These are phyloP conservation scores for Latrodectus hesperus DNA, from an alignment of 2,888 invertebrate species.

Conservation along the genomic window DNA sequence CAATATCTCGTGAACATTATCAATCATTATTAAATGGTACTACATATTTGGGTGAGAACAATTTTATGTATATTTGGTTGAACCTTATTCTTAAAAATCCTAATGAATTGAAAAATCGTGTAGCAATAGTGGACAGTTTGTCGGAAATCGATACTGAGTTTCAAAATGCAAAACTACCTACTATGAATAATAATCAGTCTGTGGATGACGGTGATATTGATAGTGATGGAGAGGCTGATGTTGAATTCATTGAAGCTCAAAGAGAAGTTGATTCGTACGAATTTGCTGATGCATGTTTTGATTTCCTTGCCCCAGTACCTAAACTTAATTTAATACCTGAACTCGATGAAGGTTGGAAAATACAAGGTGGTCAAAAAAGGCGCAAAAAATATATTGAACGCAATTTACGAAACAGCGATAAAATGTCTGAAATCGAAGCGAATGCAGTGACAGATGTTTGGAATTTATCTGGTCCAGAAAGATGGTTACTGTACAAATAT, in stretches of 20 bases:
- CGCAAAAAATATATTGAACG: conserved; percentile 6
- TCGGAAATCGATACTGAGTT: background rate
- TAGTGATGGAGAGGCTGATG: conserved; percentile 47
- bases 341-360: background rate
- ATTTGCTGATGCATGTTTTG: conserved; percentile 29
- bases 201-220: background rate
- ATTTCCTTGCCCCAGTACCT: background rate
- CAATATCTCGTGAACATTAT: background rate
- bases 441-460: conserved; percentile 29
- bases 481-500: conserved; percentile 60
- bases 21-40: background rate
- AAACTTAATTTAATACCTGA: background rate
- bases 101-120: background rate
- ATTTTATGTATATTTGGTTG: background rate
- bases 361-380: conserved; percentile 24
- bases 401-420: conserved; percentile 4
- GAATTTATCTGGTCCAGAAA: background rate
- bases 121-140: background rate
- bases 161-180: background rate
- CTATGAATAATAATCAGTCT: background rate
- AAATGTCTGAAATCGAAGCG: conserved; percentile 30
- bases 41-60: background rate
- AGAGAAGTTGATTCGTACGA: conserved; percentile 46
- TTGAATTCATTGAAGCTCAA: conserved; percentile 56
- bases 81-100: background rate